Percentiles rank a stretch among this genome's conserved stretches.
phyloP scores from a whole-genome alignment of 2,888 invertebrate species.

The Spisula subtruncata region DNA sequence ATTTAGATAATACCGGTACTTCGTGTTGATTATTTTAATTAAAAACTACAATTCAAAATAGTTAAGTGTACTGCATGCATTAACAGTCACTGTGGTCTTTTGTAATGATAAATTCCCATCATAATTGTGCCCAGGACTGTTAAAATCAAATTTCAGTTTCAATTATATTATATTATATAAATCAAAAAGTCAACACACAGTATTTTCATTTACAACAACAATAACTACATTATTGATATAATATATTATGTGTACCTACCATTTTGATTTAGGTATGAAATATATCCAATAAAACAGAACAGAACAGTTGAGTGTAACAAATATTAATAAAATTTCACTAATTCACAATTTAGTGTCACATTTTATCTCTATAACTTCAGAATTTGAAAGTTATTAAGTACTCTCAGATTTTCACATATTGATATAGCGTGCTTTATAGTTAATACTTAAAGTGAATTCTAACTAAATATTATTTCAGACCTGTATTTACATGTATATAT shows the following conservation, averaged over 20 bases:
- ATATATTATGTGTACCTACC: neutral
- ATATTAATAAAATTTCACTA: neutral
- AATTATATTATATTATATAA: no score
- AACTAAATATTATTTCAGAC: neutral
- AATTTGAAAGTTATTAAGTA: neutral
- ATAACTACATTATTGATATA: neutral
- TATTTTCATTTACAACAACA: no score
- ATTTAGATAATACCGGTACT: no score
- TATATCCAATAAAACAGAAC: neutral
- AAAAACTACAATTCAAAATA: no score
- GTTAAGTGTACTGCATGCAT: no score
- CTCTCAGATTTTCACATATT: neutral
- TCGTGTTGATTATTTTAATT: no score
- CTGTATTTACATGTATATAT: conserved; percentile 25
- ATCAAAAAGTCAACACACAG: no score
- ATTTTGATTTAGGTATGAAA: neutral
- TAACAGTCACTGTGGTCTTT: no score
- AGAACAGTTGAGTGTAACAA: neutral
- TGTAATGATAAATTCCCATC: no score
- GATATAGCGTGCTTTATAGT: neutral
- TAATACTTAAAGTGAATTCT: neutral
- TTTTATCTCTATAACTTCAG: neutral
- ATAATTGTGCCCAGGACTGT: no score
- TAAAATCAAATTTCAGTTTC: no score
- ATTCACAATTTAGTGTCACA: neutral